Conservation (phyloP, 2,113 vertebrate species). For the Microcebus murinus region DNA sequence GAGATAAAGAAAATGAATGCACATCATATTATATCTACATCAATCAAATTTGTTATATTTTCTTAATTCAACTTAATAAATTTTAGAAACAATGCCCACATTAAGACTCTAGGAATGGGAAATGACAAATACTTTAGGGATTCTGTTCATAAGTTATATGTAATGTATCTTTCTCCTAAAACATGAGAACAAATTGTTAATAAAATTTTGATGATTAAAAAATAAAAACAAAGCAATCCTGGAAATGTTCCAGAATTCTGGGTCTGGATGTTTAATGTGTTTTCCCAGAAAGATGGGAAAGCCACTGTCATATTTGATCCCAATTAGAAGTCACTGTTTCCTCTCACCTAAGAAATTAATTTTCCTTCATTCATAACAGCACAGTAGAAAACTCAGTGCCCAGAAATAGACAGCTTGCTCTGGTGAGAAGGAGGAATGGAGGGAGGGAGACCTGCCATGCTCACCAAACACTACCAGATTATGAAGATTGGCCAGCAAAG, state of each 20-base stretch:
- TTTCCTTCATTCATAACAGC: neutral
- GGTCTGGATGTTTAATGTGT: neutral
- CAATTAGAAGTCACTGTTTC: conserved; percentile 36
- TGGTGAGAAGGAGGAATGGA: fast-evolving
- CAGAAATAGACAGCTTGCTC: neutral
- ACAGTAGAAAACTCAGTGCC: neutral
- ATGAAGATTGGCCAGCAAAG: neutral
- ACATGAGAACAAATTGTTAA: neutral
- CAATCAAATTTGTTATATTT: neutral
- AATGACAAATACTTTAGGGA: neutral
- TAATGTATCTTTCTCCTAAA: neutral
- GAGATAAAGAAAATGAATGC: neutral
- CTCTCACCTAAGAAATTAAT: neutral
- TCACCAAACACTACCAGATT: neutral
- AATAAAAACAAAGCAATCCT: neutral
- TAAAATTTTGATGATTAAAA: neutral
- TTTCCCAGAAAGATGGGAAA: neutral
- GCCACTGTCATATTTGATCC: neutral
- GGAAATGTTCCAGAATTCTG: neutral
- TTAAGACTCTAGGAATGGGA: neutral
- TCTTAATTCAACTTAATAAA: neutral
- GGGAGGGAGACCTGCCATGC: no score
- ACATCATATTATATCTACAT: neutral
- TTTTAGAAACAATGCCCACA: neutral
- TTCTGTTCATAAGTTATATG: neutral